Conservation (phyloP, 2,888 invertebrate genomes). For the Brachynemurus nebulosus region DNA sequence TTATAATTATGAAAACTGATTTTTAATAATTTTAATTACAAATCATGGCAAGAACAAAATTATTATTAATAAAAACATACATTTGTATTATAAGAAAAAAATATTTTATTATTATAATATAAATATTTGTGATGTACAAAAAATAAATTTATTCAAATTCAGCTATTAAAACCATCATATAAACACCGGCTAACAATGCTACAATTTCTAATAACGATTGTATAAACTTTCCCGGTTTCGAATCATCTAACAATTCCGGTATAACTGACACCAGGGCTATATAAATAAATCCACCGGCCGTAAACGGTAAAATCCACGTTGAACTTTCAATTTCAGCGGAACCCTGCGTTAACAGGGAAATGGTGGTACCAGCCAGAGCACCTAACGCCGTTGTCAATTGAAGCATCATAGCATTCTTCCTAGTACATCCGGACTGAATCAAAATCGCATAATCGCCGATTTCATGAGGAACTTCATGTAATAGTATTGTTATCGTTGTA, state of each 20-base stretch:
- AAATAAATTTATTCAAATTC: conserved; percentile 46
- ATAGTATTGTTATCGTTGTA: conserved; percentile 88
- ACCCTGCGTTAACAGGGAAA: conserved; percentile 67
- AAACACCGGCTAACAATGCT: conserved; percentile 79
- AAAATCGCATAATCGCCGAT: conserved; percentile 99
- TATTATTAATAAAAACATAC: no score
- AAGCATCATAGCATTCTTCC: conserved; percentile 85
- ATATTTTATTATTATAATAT: no score
- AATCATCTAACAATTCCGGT: conserved; percentile 87
- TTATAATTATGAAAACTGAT: no score
- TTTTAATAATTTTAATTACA: no score
- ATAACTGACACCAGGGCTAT: conserved; percentile 98
- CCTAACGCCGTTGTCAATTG: conserved; percentile 92
- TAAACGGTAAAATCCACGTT: conserved; percentile 90
- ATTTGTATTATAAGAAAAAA: no score
- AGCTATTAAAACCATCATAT: conserved; percentile 92
- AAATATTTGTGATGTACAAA: conserved; percentile 15
- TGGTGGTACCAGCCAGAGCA: conserved; percentile 82
- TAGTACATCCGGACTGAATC: conserved; percentile 90
- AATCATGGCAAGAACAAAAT: no score
- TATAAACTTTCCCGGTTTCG: conserved; percentile 56
- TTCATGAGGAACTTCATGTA: conserved; percentile 99
- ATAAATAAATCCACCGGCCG: conserved; percentile 99
- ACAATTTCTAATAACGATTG: conserved; percentile 86
- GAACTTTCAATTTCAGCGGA: conserved; percentile 52